These are phyloP conservation scores for Pseudomyrmex flavicornis DNA, from an alignment of 1,140 invertebrate species.

Conservation along the genomic window DNA sequence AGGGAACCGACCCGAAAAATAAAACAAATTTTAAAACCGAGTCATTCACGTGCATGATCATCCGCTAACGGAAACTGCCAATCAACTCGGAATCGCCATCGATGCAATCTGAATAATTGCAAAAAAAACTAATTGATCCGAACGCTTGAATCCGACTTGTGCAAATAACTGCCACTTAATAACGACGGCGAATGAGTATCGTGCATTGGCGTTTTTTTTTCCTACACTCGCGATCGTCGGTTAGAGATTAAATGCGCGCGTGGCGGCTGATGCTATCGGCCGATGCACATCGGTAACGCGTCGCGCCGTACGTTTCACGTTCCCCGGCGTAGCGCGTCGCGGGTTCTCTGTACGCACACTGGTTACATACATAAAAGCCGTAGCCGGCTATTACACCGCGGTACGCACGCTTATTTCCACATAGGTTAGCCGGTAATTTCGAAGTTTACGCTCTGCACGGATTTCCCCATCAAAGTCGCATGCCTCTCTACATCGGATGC, in stretches of 20 bases:
- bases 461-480: slow-evolving; percentile 17
- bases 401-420: slow-evolving; percentile 54
- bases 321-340: slow-evolving; percentile 24
- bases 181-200: slow-evolving; percentile 33
- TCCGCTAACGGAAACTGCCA: too few species aligned
- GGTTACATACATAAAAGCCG: slow-evolving; percentile 56
- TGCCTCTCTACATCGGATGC: neutral
- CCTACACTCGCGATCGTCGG: slow-evolving; percentile 35
- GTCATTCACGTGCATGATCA: neutral
- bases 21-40: neutral
- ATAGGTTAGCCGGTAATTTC: slow-evolving; percentile 52
- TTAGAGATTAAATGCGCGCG: slow-evolving; percentile 64
- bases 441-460: slow-evolving; percentile 23
- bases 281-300: slow-evolving; percentile 61
- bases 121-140: slow-evolving; percentile 6
- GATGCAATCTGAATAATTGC: neutral
- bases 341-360: slow-evolving; percentile 14
- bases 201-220: neutral
- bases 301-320: slow-evolving; percentile 34
- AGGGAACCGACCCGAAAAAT: neutral
- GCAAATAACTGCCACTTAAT: slow-evolving; percentile 45
- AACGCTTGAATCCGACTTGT: neutral
- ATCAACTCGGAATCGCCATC: neutral
- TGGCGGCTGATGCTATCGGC: slow-evolving; percentile 62
- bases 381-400: slow-evolving; percentile 45